Evolutionary conservation across 2,888 invertebrate species (phyloP), one percentile per base, ranked within the genome.

Genomic region (Nebria salina): DNA sequence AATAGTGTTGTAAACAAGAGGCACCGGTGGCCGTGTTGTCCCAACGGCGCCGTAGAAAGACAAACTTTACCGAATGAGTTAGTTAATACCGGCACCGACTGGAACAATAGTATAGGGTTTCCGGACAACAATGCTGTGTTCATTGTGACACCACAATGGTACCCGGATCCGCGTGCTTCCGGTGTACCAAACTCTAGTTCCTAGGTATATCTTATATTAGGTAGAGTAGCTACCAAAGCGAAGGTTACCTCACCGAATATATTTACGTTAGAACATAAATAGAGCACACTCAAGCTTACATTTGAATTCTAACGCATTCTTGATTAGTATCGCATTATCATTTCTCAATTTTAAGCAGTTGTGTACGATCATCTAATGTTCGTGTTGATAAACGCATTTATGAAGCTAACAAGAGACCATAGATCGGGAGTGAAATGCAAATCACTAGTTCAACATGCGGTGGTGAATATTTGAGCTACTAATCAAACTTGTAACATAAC

Each of bases 11-110:
- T 81, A 81, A 81, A 81, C 81, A 81, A 81, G 73, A 77, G 77
- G 42, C 70, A 26, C 70, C 70, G 70, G 68, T 25, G 25, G 70
- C 70, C 70, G 70, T 66, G 76, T 72, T 64, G 75, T 75, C 80
- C 75, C 80, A 75, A 15, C 81, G 81, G 81, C 66, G 70, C 72
- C 70, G 74, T 75, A 65, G 20, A 76, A 81, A 81, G 81, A 81
- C 81, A 81, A 81, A 81, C 81, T 81, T 81, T 76, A 66, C 73
- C 76, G 76, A 81, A 76, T 76, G 81, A 81, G 81, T 81, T 81
- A 81, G 76, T 76, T 81, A 81, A 81, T 76, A 81, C 73, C 66
- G 43, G 42, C 75, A 65, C n/a, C 43, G 80, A 70, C 64, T 77
- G 65, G 76, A 81, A 81, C 81, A 81, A 81, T 76, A 42, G 42